Percentiles rank a stretch among this genome's conserved stretches.
Conservation (phyloP, 2,888 invertebrate species). For the Polydesmus complanatus region DNA sequence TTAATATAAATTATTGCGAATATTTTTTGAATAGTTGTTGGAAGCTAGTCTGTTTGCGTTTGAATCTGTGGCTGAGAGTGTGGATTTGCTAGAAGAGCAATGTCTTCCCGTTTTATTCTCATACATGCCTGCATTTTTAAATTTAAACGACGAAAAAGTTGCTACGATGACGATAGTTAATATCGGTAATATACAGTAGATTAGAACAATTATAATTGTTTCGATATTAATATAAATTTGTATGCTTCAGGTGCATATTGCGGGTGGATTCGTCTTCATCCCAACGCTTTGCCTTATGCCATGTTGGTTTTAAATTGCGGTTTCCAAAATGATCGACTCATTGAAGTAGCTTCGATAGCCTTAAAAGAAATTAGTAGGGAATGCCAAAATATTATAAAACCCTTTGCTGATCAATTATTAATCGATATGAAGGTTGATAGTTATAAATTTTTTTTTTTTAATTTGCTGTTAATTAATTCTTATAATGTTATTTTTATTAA, state of each 20-base stretch:
- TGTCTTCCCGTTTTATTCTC: constrained; percentile 44
- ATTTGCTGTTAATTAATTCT: neutral
- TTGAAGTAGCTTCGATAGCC: constrained; percentile 70
- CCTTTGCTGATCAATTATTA: constrained; percentile 61
- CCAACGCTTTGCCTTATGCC: constrained; percentile 48
- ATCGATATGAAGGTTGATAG: constrained; percentile 49
- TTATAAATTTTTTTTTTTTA: constrained; percentile 26
- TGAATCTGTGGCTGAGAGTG: constrained; percentile 42
- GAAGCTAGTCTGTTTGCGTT: constrained; percentile 55
- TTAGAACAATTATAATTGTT: no score
- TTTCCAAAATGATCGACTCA: constrained; percentile 49
- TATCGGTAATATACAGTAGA: constrained; percentile 42
- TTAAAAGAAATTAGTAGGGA: constrained; percentile 74
- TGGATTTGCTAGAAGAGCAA: constrained; percentile 42
- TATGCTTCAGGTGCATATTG: constrained; percentile 54
- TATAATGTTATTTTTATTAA: neutral
- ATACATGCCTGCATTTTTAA: constrained; percentile 46
- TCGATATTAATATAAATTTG: neutral
- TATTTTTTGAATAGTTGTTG: no score
- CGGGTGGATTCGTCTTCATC: constrained; percentile 65
- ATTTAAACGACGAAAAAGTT: constrained; percentile 45
- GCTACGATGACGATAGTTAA: constrained; percentile 60
- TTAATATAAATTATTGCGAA: no score
- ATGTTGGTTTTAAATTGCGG: constrained; percentile 53
- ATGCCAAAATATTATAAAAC: constrained; percentile 57